Evolutionary conservation across 2,797 vertebrate genomes (phyloP).

Genomic region (Choloepus didactylus): DNA sequence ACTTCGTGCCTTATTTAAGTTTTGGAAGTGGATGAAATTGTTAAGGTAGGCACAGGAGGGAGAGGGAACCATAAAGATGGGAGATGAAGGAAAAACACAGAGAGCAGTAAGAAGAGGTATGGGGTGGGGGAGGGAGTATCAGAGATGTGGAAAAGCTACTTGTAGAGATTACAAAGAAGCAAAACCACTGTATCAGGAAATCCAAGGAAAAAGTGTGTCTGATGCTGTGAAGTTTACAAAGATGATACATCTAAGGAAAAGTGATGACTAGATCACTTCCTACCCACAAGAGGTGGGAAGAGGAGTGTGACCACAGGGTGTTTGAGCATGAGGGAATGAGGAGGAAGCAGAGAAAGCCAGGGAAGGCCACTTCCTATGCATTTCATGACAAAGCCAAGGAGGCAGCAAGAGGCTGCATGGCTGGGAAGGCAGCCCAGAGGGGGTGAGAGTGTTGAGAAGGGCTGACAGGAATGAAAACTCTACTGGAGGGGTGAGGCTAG

Average conservation of each 20-base stretch:
- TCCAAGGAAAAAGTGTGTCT: not conserved
- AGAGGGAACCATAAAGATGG: not conserved
- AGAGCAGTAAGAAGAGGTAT: not conserved
- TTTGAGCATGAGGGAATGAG: not conserved
- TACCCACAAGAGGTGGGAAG: not conserved
- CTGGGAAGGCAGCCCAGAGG: accelerated
- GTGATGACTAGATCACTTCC: not conserved
- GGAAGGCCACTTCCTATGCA: no score
- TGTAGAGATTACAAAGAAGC: not conserved
- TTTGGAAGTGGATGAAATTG: not conserved
- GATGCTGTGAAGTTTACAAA: not conserved
- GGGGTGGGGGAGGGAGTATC: not conserved
- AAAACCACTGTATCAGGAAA: not conserved
- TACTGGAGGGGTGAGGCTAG: not conserved
- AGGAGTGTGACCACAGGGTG: not conserved
- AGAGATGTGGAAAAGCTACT: not conserved
- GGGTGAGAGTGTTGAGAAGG: not conserved
- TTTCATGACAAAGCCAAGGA: not conserved
- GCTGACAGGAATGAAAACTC: not conserved
- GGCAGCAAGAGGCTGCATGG: not conserved
- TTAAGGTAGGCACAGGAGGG: not conserved
- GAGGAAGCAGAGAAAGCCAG: not conserved
- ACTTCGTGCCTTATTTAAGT: not conserved
- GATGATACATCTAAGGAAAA: not conserved
- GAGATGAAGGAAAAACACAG: not conserved